Conservation (phyloP, 2,888 invertebrate species). For the Halictus quadricinctus region DNA sequence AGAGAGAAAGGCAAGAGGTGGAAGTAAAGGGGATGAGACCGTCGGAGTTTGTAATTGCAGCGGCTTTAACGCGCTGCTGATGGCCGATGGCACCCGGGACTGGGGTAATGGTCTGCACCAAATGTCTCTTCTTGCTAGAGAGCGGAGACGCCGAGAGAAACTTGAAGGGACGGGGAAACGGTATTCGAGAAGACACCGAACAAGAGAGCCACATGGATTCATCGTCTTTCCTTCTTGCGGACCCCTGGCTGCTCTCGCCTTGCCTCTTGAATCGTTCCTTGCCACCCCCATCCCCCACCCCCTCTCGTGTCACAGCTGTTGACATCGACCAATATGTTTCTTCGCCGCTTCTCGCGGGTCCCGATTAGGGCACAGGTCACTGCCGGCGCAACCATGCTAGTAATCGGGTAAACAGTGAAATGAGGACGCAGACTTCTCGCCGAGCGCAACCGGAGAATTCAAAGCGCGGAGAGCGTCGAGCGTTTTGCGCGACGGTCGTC, state of each 20-base stretch:
- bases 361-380: conserved; percentile 52
- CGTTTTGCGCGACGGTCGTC: neutral
- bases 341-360: conserved; percentile 21
- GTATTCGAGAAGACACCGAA: conserved; percentile 59
- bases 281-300: neutral
- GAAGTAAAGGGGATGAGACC: conserved; percentile 71
- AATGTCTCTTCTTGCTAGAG: conserved; percentile 75
- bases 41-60: conserved; percentile 80
- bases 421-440: conserved; percentile 20
- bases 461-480: neutral
- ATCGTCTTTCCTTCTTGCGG: conserved; percentile 50
- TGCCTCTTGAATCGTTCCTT: conserved; percentile 2
- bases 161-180: conserved; percentile 57
- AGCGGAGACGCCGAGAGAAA: conserved; percentile 44
- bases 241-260: conserved; percentile 16
- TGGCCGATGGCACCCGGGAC: conserved; percentile 78
- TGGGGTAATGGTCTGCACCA: conserved; percentile 78
- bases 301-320: conserved; percentile 48
- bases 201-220: conserved; percentile 58
- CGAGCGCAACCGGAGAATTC: neutral
- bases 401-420: conserved; percentile 49
- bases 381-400: conserved; percentile 46
- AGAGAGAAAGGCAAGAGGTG: conserved; percentile 45
- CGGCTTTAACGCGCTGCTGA: conserved; percentile 79
- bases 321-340: conserved; percentile 57